phyloP scores from a whole-genome alignment of 2,113 vertebrate genomes.

The Tichodroma muraria region DNA sequence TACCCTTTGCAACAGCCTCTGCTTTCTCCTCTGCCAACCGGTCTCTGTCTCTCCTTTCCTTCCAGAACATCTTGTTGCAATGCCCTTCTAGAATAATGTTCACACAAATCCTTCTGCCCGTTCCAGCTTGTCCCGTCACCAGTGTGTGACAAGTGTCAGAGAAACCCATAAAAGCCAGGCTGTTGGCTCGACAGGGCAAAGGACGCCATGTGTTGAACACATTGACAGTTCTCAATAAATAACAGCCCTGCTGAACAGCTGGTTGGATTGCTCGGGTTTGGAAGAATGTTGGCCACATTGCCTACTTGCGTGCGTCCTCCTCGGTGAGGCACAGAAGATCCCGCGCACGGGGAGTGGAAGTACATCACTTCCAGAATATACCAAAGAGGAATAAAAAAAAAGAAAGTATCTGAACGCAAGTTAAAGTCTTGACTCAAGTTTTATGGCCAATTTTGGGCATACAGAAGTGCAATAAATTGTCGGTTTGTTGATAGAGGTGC shows the following conservation, averaged over 20 bases:
- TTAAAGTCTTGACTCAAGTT: not conserved
- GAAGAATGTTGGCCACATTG: slow-evolving; percentile 45
- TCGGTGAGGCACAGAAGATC: slow-evolving; percentile 1
- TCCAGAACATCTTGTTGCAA: not conserved
- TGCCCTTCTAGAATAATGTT: not conserved
- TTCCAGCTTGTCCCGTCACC: not conserved
- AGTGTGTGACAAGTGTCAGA: slow-evolving; percentile 33
- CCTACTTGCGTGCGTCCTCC: slow-evolving; percentile 35
- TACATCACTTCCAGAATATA: slow-evolving; percentile 19
- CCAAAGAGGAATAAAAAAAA: not conserved
- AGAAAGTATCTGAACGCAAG: not conserved
- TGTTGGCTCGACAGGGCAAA: not conserved
- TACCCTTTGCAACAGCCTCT: not conserved
- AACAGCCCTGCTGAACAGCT: slow-evolving; percentile 26
- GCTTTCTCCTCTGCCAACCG: not conserved
- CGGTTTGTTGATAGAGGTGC: not conserved
- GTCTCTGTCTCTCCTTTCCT: not conserved
- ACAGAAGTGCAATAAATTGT: not conserved
- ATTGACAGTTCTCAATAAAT: slow-evolving; percentile 40
- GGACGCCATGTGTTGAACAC: slow-evolving; percentile 50
- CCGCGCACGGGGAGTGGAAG: slow-evolving; percentile 8
- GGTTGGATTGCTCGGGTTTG: slow-evolving; percentile 4
- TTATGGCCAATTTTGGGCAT: not conserved
- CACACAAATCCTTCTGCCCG: not conserved
- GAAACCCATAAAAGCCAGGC: not conserved